A percentile compares a stretch with the other conserved stretches of the same genome.
Conservation (phyloP, 2,113 vertebrate genomes). For the Sinosuthora webbiana region DNA sequence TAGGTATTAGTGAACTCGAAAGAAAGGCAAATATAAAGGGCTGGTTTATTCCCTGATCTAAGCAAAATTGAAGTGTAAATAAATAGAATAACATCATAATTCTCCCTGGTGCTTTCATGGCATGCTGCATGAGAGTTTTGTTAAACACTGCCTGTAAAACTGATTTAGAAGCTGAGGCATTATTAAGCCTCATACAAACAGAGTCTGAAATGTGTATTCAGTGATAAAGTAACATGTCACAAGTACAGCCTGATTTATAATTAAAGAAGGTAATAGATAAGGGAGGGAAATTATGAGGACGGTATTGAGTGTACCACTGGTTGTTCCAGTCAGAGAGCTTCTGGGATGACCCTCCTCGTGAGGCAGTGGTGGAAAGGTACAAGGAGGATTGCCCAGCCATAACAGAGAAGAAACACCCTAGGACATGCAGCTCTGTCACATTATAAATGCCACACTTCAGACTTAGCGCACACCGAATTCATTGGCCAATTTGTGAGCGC, state of each 20-base stretch:
- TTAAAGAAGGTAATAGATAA: not conserved
- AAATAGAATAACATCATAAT: not conserved
- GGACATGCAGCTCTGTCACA: accelerated
- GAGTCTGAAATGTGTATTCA: not conserved
- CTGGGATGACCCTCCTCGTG: not conserved
- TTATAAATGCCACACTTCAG: not conserved
- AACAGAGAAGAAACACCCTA: not conserved
- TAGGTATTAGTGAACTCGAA: not conserved
- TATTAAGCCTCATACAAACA: not conserved
- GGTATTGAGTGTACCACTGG: not conserved
- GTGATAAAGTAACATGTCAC: not conserved
- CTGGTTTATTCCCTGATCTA: not conserved
- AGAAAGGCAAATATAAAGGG: not conserved
- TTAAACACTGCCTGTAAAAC: not conserved
- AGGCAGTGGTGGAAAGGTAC: not conserved
- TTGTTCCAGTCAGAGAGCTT: not conserved
- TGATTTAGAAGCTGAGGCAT: not conserved
- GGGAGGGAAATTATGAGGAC: not conserved
- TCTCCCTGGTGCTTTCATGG: not conserved
- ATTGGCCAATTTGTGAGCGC: not conserved
- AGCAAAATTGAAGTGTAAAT: not conserved
- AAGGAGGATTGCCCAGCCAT: not conserved
- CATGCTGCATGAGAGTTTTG: not conserved
- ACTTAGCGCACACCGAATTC: not conserved
- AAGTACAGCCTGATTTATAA: not conserved